These are phyloP conservation scores for Tubiluchus corallicola DNA, from an alignment of 2,888 invertebrate species.

Conservation along the genomic window DNA sequence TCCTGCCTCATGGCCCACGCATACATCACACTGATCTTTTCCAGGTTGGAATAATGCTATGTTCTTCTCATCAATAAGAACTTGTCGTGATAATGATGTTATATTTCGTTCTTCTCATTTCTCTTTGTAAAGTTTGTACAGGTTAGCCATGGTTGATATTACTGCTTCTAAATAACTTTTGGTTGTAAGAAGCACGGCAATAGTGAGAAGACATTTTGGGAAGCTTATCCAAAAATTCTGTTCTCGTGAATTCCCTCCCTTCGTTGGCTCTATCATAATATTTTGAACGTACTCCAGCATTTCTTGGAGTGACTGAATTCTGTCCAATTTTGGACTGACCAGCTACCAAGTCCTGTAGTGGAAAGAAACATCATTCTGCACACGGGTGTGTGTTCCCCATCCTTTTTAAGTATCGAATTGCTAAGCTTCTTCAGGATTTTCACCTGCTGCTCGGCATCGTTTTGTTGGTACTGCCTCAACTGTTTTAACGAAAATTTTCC, in stretches of 20 bases:
- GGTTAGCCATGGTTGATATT: neutral
- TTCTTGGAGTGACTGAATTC: neutral
- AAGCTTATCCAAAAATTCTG: constrained; percentile 1
- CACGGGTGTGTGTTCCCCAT: neutral
- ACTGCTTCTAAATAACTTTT: neutral
- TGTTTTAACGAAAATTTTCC: no score
- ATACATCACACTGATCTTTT: neutral
- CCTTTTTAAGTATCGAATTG: no score
- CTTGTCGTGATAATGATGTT: neutral
- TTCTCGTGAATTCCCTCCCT: neutral
- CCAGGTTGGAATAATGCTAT: neutral
- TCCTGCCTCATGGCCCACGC: neutral
- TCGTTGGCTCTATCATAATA: neutral
- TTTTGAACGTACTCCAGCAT: neutral
- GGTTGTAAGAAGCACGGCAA: neutral
- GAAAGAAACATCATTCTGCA: neutral
- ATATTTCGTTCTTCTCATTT: neutral
- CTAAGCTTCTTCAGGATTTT: no score
- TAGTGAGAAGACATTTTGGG: neutral
- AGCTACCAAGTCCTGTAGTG: neutral
- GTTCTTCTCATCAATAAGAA: neutral
- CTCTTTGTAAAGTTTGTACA: neutral
- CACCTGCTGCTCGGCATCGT: no score
- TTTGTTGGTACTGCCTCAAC: no score
- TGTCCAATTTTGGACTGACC: neutral